These are phyloP conservation scores for Adelognathus sp. DNA, from an alignment of 2,888 invertebrate genomes.

Conservation along the genomic window DNA sequence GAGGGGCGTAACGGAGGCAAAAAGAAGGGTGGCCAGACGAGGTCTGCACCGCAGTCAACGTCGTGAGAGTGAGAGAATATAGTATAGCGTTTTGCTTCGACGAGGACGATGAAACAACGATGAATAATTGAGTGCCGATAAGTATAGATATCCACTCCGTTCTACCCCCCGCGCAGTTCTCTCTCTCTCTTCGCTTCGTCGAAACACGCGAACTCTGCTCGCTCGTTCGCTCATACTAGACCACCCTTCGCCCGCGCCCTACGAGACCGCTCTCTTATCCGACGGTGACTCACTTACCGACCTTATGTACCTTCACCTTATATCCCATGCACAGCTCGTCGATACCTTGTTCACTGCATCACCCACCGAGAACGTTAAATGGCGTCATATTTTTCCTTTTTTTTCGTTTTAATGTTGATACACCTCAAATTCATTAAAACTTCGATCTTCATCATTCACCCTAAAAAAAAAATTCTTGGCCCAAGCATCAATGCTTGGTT, in stretches of 20 bases:
- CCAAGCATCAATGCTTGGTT: too few relatives aligned
- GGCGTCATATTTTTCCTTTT: background rate
- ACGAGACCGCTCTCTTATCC: background rate
- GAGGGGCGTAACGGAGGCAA: background rate
- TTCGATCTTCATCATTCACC: too few relatives aligned
- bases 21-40: conserved; percentile 9
- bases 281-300: conserved; percentile 56
- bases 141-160: conserved; percentile 57
- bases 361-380: conserved; percentile 21
- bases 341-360: conserved; percentile 27
- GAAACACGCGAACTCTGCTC: conserved; percentile 53
- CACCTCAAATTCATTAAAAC: too few relatives aligned
- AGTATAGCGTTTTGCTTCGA: conserved; percentile 15
- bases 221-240: background rate
- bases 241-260: background rate
- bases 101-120: conserved; percentile 60
- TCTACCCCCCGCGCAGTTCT: background rate
- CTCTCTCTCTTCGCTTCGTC: conserved; percentile 12
- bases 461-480: too few relatives aligned
- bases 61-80: conserved; percentile 22
- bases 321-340: conserved; percentile 1
- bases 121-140: conserved; percentile 67
- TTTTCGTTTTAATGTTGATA: too few relatives aligned
- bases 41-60: conserved; percentile 33
- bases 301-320: conserved; percentile 24